These are phyloP conservation scores for Hylaea fasciaria DNA, from an alignment of 2,888 invertebrate genomes.

Conservation along the genomic window DNA sequence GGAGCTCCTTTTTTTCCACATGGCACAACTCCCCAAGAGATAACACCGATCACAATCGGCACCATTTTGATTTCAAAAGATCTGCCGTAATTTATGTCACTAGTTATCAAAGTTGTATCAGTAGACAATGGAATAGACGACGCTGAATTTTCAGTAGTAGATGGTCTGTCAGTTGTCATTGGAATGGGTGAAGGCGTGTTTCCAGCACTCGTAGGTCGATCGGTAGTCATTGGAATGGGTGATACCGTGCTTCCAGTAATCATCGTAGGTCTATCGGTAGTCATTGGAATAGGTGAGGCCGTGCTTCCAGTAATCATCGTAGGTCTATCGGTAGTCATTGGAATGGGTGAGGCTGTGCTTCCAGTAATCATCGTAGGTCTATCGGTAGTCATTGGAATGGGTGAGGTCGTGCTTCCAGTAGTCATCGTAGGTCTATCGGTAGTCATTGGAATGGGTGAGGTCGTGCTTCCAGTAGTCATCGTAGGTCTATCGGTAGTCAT, in stretches of 20 bases:
- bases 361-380: too few species aligned
- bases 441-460: too few species aligned
- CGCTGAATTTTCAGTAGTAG: too few species aligned
- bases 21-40: conserved; percentile 83
- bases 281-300: too few species aligned
- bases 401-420: too few species aligned
- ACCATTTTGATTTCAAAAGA: conserved; percentile 25
- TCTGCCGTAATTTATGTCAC: neutral
- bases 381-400: too few species aligned
- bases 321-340: conserved; percentile 1
- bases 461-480: too few species aligned
- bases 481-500: too few species aligned
- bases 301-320: too few species aligned
- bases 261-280: too few species aligned
- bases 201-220: neutral
- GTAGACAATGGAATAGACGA: neutral
- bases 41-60: conserved; percentile 78
- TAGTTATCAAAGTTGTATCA: neutral
- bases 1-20: conserved; percentile 81
- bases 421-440: too few species aligned
- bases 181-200: neutral
- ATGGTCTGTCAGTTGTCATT: neutral
- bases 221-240: neutral
- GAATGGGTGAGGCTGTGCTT: neutral
- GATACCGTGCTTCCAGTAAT: neutral